phyloP scores from a whole-genome alignment of 2,797 vertebrate species.

The Syngnathus rostellatus region DNA sequence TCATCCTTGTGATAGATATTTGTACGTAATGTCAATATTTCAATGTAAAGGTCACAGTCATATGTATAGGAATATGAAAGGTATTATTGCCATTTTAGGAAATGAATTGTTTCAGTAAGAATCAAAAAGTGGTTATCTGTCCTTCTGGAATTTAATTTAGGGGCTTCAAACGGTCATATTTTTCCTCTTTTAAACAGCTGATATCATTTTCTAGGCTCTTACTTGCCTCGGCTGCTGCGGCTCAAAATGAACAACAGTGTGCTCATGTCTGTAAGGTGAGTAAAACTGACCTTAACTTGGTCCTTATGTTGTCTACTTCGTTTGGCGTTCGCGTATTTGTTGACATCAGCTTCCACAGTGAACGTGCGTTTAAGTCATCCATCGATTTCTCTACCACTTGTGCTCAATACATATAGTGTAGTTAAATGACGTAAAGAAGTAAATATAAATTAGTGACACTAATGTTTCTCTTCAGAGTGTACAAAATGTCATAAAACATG shows the following conservation, averaged over 20 bases:
- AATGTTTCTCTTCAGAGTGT: no score
- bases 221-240: constrained; percentile 80
- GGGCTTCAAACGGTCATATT: constrained; percentile 8
- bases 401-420: neutral
- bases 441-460: neutral
- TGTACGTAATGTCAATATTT: neutral
- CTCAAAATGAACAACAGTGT: constrained; percentile 88
- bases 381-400: neutral
- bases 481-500: neutral
- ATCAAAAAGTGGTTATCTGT: constrained; percentile 4
- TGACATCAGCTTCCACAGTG: neutral
- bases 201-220: constrained; percentile 68
- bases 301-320: neutral
- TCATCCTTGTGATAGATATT: neutral
- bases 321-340: neutral
- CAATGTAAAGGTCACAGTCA: neutral
- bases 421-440: neutral
- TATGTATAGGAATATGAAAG: neutral
- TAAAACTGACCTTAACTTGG: constrained; percentile 1
- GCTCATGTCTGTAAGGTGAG: constrained; percentile 84
- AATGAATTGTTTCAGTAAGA: neutral
- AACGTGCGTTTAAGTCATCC: neutral
- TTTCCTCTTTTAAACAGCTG: constrained; percentile 21
- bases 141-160: constrained; percentile 12
- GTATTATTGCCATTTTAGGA: neutral